Percentiles rank a stretch among this genome's conserved stretches.
phyloP scores from a whole-genome alignment of 2,797 vertebrate genomes.

The Channallabes apus region DNA sequence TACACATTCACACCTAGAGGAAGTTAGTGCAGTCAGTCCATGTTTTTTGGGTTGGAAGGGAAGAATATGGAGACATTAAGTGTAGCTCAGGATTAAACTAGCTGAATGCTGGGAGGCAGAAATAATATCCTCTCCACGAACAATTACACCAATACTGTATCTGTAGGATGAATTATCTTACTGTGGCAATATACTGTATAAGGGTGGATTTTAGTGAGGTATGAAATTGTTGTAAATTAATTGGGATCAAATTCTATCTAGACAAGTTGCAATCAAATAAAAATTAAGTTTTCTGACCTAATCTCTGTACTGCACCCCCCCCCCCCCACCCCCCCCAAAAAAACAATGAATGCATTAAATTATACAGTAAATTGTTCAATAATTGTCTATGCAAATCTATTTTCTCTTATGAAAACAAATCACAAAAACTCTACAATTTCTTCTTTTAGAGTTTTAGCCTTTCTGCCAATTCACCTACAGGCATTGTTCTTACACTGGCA shows the following conservation, averaged over 20 bases:
- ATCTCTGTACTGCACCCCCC: neutral
- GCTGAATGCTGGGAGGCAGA: neutral
- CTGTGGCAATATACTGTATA: neutral
- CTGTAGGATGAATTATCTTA: neutral
- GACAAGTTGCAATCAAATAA: neutral
- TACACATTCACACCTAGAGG: neutral
- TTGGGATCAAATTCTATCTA: neutral
- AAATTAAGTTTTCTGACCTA: neutral
- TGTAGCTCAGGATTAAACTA: neutral
- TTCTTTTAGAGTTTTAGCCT: conserved; percentile 12
- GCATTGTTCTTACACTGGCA: neutral
- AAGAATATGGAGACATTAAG: neutral
- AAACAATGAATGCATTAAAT: neutral
- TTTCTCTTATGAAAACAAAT: neutral
- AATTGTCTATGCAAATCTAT: neutral
- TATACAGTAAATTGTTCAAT: neutral
- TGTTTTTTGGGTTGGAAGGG: neutral
- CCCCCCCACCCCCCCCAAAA: neutral
- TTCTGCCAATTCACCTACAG: conserved; percentile 8
- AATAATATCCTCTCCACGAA: neutral
- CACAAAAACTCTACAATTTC: neutral
- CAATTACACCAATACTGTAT: neutral
- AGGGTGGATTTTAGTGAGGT: neutral
- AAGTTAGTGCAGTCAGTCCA: neutral
- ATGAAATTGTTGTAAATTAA: neutral